Evolutionary conservation across 2,797 vertebrate species (phyloP).

Genomic region (Phoxinus dragarum): DNA sequence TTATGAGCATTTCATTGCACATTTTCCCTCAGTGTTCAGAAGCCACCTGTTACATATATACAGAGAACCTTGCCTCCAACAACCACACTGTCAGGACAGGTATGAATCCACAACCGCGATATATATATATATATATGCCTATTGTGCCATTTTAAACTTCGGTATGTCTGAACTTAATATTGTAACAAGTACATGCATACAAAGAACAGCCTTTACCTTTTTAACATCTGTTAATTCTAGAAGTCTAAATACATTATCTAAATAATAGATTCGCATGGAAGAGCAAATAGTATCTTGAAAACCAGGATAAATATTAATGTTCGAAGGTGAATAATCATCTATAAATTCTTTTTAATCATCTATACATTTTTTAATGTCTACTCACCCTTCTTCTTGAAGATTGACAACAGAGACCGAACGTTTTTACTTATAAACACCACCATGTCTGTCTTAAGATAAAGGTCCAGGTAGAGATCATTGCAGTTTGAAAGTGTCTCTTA

Average conservation of each 20-base stretch:
- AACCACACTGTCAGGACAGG: not conserved
- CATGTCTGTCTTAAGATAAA: conserved; percentile 74
- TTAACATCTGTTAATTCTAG: not conserved
- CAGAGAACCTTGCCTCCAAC: not conserved
- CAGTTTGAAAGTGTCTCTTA: conserved; percentile 11
- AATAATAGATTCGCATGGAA: not conserved
- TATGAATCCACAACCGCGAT: not conserved
- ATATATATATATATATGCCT: not conserved
- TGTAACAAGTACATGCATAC: not conserved
- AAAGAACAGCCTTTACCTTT: not conserved
- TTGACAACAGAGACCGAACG: conserved; percentile 83
- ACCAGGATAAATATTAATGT: not conserved
- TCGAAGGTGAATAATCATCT: not conserved
- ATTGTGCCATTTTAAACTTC: not conserved
- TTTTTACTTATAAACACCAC: conserved; percentile 90
- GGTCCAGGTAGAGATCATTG: conserved; percentile 41
- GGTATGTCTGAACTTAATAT: not conserved
- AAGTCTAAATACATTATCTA: not conserved
- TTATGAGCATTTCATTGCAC: not conserved
- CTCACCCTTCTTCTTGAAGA: conserved; percentile 97
- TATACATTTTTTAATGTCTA: conserved; percentile 47
- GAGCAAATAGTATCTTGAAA: not conserved
- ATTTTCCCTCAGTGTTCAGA: not conserved
- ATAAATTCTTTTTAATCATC: not conserved
- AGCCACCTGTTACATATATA: not conserved